Conservation (phyloP, 2,797 vertebrate species). For the Eulemur mongoz region DNA sequence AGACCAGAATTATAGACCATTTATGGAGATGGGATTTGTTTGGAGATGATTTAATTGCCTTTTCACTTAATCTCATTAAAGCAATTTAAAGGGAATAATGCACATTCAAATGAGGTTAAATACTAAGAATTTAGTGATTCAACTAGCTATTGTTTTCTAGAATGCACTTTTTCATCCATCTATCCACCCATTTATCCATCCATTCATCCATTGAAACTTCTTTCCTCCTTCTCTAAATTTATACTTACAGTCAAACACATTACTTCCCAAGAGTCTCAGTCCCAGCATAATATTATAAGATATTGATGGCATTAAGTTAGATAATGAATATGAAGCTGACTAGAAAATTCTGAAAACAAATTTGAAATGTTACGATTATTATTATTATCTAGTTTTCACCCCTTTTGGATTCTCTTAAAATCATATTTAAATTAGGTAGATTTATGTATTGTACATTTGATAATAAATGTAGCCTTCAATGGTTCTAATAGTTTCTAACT, state of each 20-base stretch:
- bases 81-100: neutral
- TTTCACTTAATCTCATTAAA: constrained; percentile 3
- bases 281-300: neutral
- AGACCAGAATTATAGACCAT: neutral
- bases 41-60: neutral
- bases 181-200: neutral
- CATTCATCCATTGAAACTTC: neutral
- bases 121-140: neutral
- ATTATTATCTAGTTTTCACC: neutral
- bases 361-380: neutral
- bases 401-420: neutral
- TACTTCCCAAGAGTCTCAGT: neutral
- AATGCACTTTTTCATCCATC: neutral
- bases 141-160: neutral
- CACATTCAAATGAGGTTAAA: neutral
- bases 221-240: neutral
- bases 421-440: neutral
- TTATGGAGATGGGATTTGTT: neutral
- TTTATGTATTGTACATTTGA: neutral
- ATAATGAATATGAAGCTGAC: neutral
- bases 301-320: neutral
- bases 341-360: neutral
- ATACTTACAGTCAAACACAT: neutral
- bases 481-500: neutral
- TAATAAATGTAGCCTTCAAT: neutral